Conservation (phyloP, 1,140 invertebrate genomes). For the Phortica variegata region DNA sequence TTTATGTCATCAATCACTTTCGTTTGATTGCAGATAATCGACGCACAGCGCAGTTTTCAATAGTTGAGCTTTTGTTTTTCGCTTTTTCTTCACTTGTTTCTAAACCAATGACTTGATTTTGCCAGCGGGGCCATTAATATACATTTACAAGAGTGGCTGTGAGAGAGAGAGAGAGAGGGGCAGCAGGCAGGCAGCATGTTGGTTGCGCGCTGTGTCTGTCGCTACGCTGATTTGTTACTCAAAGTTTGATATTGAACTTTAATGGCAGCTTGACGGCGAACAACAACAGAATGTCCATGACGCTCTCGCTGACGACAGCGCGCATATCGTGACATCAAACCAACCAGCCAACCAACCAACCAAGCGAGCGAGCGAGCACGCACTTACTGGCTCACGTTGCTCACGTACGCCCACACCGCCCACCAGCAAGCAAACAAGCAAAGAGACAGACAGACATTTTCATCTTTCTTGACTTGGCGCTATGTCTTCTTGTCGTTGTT, state of each 20-base stretch:
- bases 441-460: too few species aligned
- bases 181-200: neutral
- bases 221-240: too few species aligned
- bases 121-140: neutral
- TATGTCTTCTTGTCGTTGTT: too few species aligned
- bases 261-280: too few species aligned
- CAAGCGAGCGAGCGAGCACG: constrained; percentile 8
- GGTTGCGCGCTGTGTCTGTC: too few species aligned
- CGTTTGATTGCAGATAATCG: constrained; percentile 49
- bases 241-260: too few species aligned
- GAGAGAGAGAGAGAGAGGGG: neutral
- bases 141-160: too few species aligned
- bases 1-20: constrained; percentile 42
- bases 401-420: constrained; percentile 46
- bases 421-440: constrained; percentile 30
- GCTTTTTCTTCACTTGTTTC: neutral
- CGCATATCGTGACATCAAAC: too few species aligned
- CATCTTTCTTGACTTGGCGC: too few species aligned
- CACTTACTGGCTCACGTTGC: constrained; percentile 35
- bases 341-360: too few species aligned
- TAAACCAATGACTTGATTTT: neutral
- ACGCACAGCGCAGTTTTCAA: constrained; percentile 36
- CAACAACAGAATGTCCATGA: too few species aligned
- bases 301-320: too few species aligned
- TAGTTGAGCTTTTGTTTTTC: constrained; percentile 15